These are phyloP conservation scores for Stenchaetothrips biformis DNA, from an alignment of 2,888 invertebrate species.

Conservation along the genomic window DNA sequence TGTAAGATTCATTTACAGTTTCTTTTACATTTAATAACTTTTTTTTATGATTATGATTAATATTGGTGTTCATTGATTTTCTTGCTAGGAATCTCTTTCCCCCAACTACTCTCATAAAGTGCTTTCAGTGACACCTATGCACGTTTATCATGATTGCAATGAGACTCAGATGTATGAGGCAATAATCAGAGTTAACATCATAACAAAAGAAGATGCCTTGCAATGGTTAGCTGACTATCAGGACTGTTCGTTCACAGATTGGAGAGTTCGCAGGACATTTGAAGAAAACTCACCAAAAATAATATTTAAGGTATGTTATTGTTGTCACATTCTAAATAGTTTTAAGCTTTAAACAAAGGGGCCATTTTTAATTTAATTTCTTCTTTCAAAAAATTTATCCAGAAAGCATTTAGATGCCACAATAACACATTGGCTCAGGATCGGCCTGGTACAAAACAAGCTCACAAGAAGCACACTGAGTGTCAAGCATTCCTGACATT, in stretches of 20 bases:
- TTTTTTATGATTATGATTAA: background rate
- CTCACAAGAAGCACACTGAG: slow-evolving; percentile 2
- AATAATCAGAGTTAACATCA: background rate
- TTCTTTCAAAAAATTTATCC: background rate
- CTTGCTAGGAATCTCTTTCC: background rate
- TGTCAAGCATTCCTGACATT: slow-evolving; percentile 1
- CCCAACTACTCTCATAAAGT: background rate
- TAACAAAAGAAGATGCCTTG: background rate
- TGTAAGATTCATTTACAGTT: background rate
- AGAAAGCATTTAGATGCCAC: slow-evolving; percentile 12
- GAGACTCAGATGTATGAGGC: background rate
- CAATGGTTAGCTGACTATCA: background rate
- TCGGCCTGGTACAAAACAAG: background rate
- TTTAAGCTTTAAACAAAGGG: too few species aligned
- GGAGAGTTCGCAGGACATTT: background rate
- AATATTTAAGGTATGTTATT: background rate
- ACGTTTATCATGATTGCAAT: background rate
- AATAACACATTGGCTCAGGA: slow-evolving; percentile 11
- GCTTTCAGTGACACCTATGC: background rate
- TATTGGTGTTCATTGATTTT: background rate
- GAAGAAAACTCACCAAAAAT: background rate
- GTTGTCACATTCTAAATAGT: too few species aligned
- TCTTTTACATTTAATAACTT: background rate
- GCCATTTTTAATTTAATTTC: too few species aligned
- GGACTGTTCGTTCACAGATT: background rate